Conservation (phyloP, 53 echinoderm and acorn worm genomes). For the Apostichopus leukothele region DNA sequence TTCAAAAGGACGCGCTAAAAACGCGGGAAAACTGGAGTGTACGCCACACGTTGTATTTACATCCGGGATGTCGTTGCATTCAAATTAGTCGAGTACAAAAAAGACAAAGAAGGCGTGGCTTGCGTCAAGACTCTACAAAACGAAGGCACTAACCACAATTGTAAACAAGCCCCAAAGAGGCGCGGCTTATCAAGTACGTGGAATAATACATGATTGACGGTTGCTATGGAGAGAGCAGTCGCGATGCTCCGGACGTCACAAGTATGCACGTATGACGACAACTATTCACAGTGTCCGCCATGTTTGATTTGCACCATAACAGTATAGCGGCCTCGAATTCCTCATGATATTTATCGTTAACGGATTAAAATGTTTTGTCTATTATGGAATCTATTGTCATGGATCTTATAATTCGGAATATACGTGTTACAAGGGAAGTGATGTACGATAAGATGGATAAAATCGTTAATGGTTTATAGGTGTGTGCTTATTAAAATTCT, state of each 20-base stretch:
- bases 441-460: background rate
- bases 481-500: constrained; percentile 49
- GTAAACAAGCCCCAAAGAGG: background rate
- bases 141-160: too few species aligned
- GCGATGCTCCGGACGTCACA: constrained; percentile 27
- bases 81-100: background rate
- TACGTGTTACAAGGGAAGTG: constrained; percentile 4
- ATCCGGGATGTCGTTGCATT: background rate
- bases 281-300: constrained; percentile 43
- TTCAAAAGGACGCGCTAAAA: constrained; percentile 44
- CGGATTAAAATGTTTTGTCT: background rate
- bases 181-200: background rate
- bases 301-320: constrained; percentile 40
- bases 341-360: constrained; percentile 19
- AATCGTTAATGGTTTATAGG: background rate
- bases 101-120: background rate
- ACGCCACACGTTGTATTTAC: constrained; percentile 15
- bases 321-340: constrained; percentile 45
- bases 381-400: background rate
- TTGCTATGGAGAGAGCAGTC: background rate
- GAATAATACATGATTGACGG: constrained; percentile 38
- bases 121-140: background rate
- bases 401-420: constrained; percentile 45
- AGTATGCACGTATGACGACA: constrained; percentile 46
- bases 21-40: constrained; percentile 29